phyloP scores from a whole-genome alignment of 2,113 vertebrate genomes.

The Cynopterus brachyotis region DNA sequence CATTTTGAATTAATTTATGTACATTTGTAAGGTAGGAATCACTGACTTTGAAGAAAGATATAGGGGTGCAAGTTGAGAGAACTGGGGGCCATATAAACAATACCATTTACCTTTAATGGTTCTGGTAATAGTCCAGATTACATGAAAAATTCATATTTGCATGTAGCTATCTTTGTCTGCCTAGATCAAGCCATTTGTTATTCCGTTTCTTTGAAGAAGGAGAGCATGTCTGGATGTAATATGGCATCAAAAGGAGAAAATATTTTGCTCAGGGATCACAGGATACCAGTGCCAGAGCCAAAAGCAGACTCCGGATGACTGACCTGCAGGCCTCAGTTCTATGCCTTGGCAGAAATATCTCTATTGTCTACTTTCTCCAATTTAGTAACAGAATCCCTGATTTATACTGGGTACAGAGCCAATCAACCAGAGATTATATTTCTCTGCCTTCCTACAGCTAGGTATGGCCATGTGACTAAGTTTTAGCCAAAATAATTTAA shows the following conservation, averaged over 20 bases:
- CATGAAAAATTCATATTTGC: neutral
- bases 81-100: neutral
- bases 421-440: neutral
- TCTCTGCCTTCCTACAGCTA: neutral
- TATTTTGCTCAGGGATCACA: neutral
- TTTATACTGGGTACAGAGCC: neutral
- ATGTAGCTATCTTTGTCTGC: neutral
- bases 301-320: neutral
- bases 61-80: neutral
- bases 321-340: neutral
- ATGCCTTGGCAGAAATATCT: neutral
- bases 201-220: neutral
- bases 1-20: conserved; percentile 3
- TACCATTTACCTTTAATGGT: neutral
- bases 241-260: neutral
- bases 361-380: neutral
- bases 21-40: neutral
- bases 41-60: neutral
- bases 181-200: neutral
- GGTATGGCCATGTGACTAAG: neutral
- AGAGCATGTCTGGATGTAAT: neutral
- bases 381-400: neutral
- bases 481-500: neutral
- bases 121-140: neutral
- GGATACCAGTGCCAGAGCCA: neutral